Evolutionary conservation across 2,888 invertebrate genomes (phyloP).

Genomic region (Poecilus cupreus): DNA sequence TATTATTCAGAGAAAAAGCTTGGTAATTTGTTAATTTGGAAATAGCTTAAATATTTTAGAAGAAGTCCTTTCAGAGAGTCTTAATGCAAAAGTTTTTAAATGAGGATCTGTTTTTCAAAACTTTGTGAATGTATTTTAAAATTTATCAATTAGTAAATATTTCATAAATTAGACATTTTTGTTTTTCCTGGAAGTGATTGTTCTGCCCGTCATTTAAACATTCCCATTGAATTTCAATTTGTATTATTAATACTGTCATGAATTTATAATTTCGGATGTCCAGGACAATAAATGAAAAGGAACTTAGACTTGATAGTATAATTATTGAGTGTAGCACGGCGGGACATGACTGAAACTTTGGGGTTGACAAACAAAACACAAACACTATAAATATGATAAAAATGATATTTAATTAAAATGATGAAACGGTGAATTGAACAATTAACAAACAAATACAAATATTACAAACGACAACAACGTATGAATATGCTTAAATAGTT

Average conservation of each 20-base stretch:
- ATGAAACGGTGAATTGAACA: too few species aligned
- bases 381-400: too few species aligned
- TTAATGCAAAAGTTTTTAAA: slow-evolving; percentile 26
- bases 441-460: too few species aligned
- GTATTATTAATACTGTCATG: not conserved
- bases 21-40: not conserved
- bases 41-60: slow-evolving; percentile 38
- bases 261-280: not conserved
- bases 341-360: too few species aligned
- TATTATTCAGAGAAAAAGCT: not conserved
- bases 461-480: too few species aligned
- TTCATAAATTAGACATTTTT: slow-evolving; percentile 13
- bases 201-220: not conserved
- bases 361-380: too few species aligned
- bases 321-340: too few species aligned
- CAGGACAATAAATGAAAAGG: not conserved
- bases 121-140: slow-evolving; percentile 39
- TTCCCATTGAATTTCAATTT: slow-evolving; percentile 18
- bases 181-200: not conserved
- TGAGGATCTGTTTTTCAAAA: not conserved
- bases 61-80: not conserved
- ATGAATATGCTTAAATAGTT: too few species aligned
- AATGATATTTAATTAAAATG: too few species aligned
- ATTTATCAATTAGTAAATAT: slow-evolving; percentile 39
- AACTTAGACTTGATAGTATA: not conserved